Conservation (phyloP, 30 jellyfish, hydroid and myxozoan species). For the Calvadosia cruxmelitensis region DNA sequence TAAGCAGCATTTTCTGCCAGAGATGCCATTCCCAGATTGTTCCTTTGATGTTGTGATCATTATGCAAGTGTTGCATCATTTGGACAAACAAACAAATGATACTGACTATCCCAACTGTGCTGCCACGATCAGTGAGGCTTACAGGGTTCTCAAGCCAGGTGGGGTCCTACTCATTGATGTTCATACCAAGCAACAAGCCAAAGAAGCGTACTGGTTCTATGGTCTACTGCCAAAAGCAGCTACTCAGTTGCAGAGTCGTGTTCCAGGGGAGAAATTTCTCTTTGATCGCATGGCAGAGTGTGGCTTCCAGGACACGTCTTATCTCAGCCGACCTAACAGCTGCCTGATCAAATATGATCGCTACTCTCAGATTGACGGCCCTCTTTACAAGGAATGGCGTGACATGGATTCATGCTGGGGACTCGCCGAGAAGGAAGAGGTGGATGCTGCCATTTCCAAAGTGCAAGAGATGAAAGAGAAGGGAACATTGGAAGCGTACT, state of each 20-base stretch:
- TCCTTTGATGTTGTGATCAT: constrained; percentile 61
- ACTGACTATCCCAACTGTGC: constrained; percentile 29
- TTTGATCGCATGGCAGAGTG: neutral
- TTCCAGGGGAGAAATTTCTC: neutral
- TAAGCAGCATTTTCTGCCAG: constrained; percentile 35
- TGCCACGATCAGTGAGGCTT: constrained; percentile 41
- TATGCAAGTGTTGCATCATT: constrained; percentile 66
- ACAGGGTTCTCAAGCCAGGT: constrained; percentile 69
- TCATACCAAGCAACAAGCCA: constrained; percentile 10
- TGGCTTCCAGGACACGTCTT: constrained; percentile 17
- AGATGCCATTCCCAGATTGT: constrained; percentile 45
- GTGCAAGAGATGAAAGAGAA: constrained; percentile 44
- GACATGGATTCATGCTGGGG: constrained; percentile 36
- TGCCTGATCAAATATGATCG: constrained; percentile 13
- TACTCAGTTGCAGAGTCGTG: constrained; percentile 1
- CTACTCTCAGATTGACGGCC: constrained; percentile 45
- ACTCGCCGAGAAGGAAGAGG: constrained; percentile 43
- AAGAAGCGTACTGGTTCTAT: constrained; percentile 15
- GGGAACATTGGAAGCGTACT: constrained; percentile 43
- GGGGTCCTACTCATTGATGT: constrained; percentile 62
- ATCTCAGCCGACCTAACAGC: constrained; percentile 27
- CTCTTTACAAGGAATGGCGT: constrained; percentile 46
- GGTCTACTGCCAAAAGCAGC: constrained; percentile 21
- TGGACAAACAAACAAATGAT: constrained; percentile 28
- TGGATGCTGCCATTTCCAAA: constrained; percentile 36